Conservation (phyloP, 2,888 invertebrate species). For the Limnephilus auricula region DNA sequence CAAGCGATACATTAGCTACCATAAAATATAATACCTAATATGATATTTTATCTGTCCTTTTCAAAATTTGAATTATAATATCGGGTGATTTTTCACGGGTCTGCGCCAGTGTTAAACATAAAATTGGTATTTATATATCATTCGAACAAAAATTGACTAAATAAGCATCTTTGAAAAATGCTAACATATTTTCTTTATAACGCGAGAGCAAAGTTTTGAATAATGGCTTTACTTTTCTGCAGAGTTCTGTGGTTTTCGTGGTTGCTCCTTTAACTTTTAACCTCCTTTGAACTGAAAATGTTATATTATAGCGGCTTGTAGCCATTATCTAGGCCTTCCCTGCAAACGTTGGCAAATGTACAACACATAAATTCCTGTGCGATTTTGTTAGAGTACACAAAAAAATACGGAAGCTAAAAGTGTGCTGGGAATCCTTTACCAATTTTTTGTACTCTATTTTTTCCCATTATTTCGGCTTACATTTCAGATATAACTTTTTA, state of each 20-base stretch:
- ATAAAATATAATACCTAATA: no score
- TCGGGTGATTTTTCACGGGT: no score
- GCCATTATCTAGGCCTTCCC: neutral
- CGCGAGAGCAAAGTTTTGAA: neutral
- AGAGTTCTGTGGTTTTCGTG: neutral
- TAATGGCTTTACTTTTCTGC: neutral
- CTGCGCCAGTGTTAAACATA: no score
- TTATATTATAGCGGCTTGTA: neutral
- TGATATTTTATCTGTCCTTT: no score
- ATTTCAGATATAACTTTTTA: no score
- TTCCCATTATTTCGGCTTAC: no score
- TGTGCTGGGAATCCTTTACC: neutral
- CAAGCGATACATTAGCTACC: no score
- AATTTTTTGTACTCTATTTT: neutral
- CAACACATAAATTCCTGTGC: neutral
- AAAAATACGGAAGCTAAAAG: neutral
- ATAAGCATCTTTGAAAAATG: neutral
- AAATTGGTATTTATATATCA: neutral
- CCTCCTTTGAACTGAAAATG: neutral
- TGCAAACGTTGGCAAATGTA: slow-evolving; percentile 2
- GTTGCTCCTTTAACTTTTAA: neutral
- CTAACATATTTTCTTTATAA: neutral
- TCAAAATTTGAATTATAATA: no score
- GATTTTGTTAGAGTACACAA: neutral
- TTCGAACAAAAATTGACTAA: neutral